Evolutionary conservation across 2,888 invertebrate species (phyloP).

Genomic region (Lasiommata megera): DNA sequence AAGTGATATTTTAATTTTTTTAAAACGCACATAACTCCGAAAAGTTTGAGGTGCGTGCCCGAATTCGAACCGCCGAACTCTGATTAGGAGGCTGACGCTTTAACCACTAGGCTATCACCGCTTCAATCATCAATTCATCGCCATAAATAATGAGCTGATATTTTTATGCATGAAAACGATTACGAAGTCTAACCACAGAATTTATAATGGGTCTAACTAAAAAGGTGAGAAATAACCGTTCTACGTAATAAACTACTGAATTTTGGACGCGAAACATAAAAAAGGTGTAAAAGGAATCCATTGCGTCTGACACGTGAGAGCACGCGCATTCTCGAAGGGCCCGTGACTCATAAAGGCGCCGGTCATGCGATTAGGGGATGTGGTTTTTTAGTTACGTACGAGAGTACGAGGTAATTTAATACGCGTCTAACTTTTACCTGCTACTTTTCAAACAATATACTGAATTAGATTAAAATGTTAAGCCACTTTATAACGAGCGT

Average conservation of each 20-base stretch:
- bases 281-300: constrained; percentile 8
- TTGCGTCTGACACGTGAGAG: constrained; percentile 54
- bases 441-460: neutral
- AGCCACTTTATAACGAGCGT: no score
- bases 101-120: no score
- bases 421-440: constrained; percentile 1
- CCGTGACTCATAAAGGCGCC: constrained; percentile 63
- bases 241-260: neutral
- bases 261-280: neutral
- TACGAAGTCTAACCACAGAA: no score
- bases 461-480: neutral
- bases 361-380: constrained; percentile 54
- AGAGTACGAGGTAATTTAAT: constrained; percentile 2
- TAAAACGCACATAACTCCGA: no score
- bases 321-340: constrained; percentile 57
- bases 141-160: no score
- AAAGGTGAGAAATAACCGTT: no score
- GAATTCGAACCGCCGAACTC: no score
- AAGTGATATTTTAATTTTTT: no score
- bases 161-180: no score
- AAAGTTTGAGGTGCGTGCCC: no score
- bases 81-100: no score
- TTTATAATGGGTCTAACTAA: neutral
- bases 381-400: constrained; percentile 13
- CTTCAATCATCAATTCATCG: no score